Evolutionary conservation across 30 jellyfish, hydroid and myxozoan genomes (phyloP).

Genomic region (Cassiopea andromeda): DNA sequence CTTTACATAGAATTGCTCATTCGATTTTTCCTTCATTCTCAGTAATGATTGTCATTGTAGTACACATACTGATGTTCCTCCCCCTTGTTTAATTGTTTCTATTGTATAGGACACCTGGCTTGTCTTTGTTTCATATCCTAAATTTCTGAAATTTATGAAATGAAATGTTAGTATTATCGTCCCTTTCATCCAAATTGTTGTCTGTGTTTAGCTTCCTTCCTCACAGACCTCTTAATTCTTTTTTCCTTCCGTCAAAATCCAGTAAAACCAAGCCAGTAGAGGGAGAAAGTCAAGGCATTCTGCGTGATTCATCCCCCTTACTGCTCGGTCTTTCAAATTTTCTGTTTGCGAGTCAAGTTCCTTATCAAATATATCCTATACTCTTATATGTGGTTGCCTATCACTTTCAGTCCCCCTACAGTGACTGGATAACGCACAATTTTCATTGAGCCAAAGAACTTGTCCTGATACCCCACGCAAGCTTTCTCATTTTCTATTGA

Average conservation of each 20-base stretch:
- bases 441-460: background rate
- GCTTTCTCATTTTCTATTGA: background rate
- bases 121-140: background rate
- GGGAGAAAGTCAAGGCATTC: background rate
- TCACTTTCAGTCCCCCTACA: background rate
- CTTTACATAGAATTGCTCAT: background rate
- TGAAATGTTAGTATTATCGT: too few relatives aligned
- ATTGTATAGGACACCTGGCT: background rate
- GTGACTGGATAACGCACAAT: background rate
- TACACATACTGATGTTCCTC: background rate
- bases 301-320: background rate
- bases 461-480: background rate
- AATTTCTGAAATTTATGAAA: too few relatives aligned
- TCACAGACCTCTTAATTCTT: background rate
- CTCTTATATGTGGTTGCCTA: background rate
- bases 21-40: background rate
- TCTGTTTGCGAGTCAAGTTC: background rate
- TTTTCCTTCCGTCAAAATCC: background rate
- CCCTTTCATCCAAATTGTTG: background rate
- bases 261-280: background rate
- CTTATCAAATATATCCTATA: background rate
- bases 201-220: background rate
- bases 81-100: background rate
- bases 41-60: background rate
- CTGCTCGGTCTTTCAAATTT: background rate